A percentile compares a stretch with the other conserved stretches of the same genome.
These are phyloP conservation scores for Ciconia boyciana DNA, from an alignment of 2,113 vertebrate species.

Conservation along the genomic window DNA sequence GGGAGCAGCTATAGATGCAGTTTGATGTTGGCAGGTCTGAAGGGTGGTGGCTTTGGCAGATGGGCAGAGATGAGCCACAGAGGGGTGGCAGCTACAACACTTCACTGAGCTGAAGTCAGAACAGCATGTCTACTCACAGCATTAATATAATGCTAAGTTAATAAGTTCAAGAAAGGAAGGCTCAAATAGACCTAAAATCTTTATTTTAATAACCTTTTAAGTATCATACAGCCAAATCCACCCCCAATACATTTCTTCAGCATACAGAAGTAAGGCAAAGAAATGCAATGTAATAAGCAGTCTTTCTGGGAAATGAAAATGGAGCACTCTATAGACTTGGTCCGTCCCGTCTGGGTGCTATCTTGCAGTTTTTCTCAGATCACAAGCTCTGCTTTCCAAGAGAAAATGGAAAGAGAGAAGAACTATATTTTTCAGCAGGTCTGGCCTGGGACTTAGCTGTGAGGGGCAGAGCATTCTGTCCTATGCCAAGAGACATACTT, in stretches of 20 bases:
- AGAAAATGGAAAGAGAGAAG: neutral
- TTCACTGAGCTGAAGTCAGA: neutral
- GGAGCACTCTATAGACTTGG: neutral
- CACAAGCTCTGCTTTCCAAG: neutral
- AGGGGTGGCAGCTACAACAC: neutral
- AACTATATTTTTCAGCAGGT: neutral
- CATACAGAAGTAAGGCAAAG: neutral
- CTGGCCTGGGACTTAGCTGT: neutral
- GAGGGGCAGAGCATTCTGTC: neutral
- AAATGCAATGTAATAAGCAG: neutral
- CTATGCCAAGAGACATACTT: neutral
- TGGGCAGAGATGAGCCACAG: neutral
- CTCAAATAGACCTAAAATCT: neutral
- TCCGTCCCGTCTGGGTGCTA: neutral
- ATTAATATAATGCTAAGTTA: neutral
- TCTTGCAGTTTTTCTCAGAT: neutral
- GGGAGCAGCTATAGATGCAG: neutral
- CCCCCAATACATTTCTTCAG: neutral
- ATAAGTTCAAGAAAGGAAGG: neutral
- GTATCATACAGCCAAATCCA: neutral
- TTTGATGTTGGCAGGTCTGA: neutral
- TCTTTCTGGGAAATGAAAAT: neutral
- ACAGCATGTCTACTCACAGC: neutral
- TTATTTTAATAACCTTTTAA: neutral
- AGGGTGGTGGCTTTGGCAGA: neutral